Percentiles rank a stretch among this genome's conserved stretches.
These are phyloP conservation scores for Saturnia japonica DNA, from an alignment of 2,888 invertebrate species.

Conservation along the genomic window DNA sequence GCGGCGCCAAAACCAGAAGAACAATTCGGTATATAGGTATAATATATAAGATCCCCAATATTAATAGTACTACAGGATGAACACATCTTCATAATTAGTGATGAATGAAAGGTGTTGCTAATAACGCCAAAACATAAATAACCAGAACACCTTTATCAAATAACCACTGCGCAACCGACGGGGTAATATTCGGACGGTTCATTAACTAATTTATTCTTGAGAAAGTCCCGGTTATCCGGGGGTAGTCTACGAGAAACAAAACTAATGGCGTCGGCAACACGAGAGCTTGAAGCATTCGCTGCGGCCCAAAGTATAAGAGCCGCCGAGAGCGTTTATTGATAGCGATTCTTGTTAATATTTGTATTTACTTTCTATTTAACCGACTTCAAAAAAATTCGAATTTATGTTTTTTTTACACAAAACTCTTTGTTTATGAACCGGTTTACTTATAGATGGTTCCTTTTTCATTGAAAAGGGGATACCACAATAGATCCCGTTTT, in stretches of 20 bases:
- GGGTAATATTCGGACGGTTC: slow-evolving; percentile 64
- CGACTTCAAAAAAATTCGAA: too few species aligned
- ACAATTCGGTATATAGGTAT: background rate
- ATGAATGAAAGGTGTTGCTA: slow-evolving; percentile 23
- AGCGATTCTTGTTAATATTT: background rate
- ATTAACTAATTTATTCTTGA: slow-evolving; percentile 75
- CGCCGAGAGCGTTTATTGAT: background rate
- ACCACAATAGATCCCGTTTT: too few species aligned
- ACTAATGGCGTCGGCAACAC: slow-evolving; percentile 77
- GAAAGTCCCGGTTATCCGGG: slow-evolving; percentile 64
- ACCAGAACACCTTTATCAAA: slow-evolving; percentile 51
- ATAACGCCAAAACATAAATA: slow-evolving; percentile 41
- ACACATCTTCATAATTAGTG: slow-evolving; percentile 1
- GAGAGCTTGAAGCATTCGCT: slow-evolving; percentile 51
- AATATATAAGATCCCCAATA: background rate
- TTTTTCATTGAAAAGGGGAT: too few species aligned
- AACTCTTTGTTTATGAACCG: too few species aligned
- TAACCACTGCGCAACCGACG: slow-evolving; percentile 42
- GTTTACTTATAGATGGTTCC: too few species aligned
- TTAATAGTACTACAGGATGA: background rate
- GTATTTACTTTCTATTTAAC: background rate
- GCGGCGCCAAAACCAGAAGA: too few species aligned
- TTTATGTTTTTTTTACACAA: too few species aligned
- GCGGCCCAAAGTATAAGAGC: background rate
- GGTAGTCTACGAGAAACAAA: slow-evolving; percentile 73